Percentiles rank a stretch among this genome's conserved stretches.
These are phyloP conservation scores for Seriola dumerili DNA, from an alignment of 2,113 vertebrate genomes.

Conservation along the genomic window DNA sequence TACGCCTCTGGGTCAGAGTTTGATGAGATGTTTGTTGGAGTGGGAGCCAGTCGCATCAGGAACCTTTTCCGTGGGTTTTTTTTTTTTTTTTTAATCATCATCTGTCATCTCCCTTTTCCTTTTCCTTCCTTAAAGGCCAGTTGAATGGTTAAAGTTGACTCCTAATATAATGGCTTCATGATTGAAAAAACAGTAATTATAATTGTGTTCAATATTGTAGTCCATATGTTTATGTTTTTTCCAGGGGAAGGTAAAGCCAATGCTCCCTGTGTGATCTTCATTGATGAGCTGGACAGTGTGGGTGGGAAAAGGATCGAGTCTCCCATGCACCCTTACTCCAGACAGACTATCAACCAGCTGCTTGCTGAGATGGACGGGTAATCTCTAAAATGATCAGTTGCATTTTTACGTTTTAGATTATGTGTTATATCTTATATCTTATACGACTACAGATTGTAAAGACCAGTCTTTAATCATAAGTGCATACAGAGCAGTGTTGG, in stretches of 20 bases:
- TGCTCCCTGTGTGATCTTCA: constrained; percentile 98
- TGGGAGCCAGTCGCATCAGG: constrained; percentile 97
- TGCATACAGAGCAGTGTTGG: no score
- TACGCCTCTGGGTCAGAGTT: constrained; percentile 98
- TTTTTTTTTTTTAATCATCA: background rate
- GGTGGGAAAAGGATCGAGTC: constrained; percentile 98
- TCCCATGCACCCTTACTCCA: constrained; percentile 98
- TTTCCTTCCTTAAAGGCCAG: background rate
- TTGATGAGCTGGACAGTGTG: constrained; percentile 98
- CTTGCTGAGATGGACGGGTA: constrained; percentile 99
- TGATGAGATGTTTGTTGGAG: constrained; percentile 99
- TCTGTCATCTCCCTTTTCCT: background rate
- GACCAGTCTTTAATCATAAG: no score
- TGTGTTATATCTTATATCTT: no score
- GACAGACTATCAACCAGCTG: constrained; percentile 99
- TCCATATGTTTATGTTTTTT: background rate
- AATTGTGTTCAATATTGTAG: background rate
- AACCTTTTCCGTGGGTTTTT: constrained; percentile 93
- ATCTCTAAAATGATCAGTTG: constrained; percentile 21
- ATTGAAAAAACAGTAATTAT: background rate
- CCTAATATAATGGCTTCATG: background rate
- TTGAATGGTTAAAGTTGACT: background rate
- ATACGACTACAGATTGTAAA: no score
- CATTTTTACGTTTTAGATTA: background rate
- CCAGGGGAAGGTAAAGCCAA: constrained; percentile 96